A percentile compares a stretch with the other conserved stretches of the same genome.
Evolutionary conservation across 2,113 vertebrate genomes (phyloP).

Genomic region (Climacteris rufus): DNA sequence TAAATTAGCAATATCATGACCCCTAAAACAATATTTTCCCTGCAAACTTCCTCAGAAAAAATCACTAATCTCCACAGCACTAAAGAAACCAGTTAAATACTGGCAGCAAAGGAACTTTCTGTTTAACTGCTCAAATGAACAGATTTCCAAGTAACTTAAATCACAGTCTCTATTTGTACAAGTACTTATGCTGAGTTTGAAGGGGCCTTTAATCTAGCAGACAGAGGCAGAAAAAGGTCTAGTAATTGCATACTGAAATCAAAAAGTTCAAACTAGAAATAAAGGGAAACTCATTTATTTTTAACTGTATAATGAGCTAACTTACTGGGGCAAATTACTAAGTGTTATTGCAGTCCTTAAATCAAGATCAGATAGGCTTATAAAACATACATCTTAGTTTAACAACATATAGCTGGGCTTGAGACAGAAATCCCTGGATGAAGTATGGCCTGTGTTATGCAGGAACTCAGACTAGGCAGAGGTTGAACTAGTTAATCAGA

Average conservation of each 20-base stretch:
- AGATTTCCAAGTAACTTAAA: constrained; percentile 10
- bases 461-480: neutral
- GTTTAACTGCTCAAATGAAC: neutral
- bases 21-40: neutral
- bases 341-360: constrained; percentile 35
- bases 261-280: constrained; percentile 18
- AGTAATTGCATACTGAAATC: constrained; percentile 16
- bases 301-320: constrained; percentile 6
- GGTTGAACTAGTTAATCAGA: neutral
- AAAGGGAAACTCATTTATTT: constrained; percentile 2
- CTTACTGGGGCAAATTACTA: neutral
- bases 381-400: constrained; percentile 21
- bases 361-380: constrained; percentile 14
- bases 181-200: constrained; percentile 5
- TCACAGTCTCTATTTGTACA: neutral
- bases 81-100: neutral
- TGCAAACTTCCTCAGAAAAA: neutral
- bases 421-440: neutral
- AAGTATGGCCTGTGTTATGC: neutral
- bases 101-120: neutral
- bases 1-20: neutral
- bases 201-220: constrained; percentile 30
- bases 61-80: neutral
- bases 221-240: neutral
- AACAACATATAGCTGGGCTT: neutral